phyloP scores from a whole-genome alignment of 2,888 invertebrate species.

The Drosophila quinaria region DNA sequence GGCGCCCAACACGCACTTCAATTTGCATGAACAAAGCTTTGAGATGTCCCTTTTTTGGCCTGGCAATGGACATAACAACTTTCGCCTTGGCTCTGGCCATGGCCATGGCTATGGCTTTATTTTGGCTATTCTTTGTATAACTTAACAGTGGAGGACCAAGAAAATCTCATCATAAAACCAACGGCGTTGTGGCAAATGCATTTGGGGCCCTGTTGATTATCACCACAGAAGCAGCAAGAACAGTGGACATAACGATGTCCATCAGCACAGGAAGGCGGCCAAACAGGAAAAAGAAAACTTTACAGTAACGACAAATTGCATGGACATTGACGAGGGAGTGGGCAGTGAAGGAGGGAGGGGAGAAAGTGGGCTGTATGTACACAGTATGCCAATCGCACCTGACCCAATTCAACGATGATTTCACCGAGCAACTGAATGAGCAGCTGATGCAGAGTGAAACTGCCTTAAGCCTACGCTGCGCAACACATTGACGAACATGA shows the following conservation, averaged over 20 bases:
- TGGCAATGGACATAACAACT: constrained; percentile 21
- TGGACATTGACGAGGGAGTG: not conserved
- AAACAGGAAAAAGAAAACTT: constrained; percentile 34
- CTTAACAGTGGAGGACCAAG: constrained; percentile 42
- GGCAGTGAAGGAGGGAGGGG: not conserved
- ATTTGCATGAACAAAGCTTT: constrained; percentile 77
- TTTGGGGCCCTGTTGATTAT: constrained; percentile 47
- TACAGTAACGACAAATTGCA: constrained; percentile 46
- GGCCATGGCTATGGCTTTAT: constrained; percentile 74
- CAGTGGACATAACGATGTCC: constrained; percentile 67
- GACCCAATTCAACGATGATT: constrained; percentile 59
- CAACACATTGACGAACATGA: constrained; percentile 20
- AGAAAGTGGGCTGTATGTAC: constrained; percentile 6
- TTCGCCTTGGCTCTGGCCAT: constrained; percentile 46
- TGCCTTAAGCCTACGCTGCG: constrained; percentile 1
- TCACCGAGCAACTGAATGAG: constrained; percentile 36
- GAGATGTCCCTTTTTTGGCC: constrained; percentile 52
- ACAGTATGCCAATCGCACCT: constrained; percentile 50
- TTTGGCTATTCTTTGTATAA: constrained; percentile 61
- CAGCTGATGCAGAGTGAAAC: constrained; percentile 37
- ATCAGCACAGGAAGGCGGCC: constrained; percentile 39
- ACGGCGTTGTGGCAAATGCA: constrained; percentile 47
- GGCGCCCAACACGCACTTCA: constrained; percentile 71
- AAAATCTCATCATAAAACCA: constrained; percentile 54
- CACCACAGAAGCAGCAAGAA: constrained; percentile 25